Base-by-base conservation (phyloP, 2,113 vertebrate genomes). In the Halcyon senegalensis region DNA sequence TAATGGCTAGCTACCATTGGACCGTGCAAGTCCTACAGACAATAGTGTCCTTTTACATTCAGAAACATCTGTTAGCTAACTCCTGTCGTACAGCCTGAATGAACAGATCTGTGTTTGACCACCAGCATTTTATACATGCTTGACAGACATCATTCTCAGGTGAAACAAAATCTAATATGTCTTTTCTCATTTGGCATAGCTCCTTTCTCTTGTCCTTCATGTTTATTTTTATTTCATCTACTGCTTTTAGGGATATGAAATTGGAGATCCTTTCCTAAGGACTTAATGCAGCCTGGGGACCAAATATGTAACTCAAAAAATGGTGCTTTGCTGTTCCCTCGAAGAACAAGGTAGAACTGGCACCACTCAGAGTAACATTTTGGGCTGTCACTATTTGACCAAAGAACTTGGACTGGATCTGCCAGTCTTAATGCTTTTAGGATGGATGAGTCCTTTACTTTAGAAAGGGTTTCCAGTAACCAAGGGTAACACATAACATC, bases 1-100 rank as follows among this genome's bases (percentile, higher is more conserved):
- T 95, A 94, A 97, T 97, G 94, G 72, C 81, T 90, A 80, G 92
- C 88, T 93, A 88, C 37, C 63, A 80, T 44, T 53, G 56, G 41
- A 96, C 62, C 86, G 56, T 69, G 70, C 43, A 77, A 93, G 69
- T 77, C 66, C 66, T 77, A 77, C 27, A 68, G 43, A 83, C 73
- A 90, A 24, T 73, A 66, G 41, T 87, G 79, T 89, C 90, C 69
- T 96, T 93, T 91, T 88, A 89, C 87, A 75, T 70, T 87, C 79
- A 87, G 90, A 89, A 96, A 90, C 87, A 90, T 87, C 90, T 92
- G 89, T 90, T 89, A 66, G 55, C 69, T 69, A 64, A 90, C 64
- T 6, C 8, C 73, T 80, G 11, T 90, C 77, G 28, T 68, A 77
- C 43, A 93, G 66, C 78, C 46, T 92, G 82, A 94, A 83, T 75